These are phyloP conservation scores for Smutsia gigantea DNA, from an alignment of 2,797 vertebrate species.

Conservation along the genomic window DNA sequence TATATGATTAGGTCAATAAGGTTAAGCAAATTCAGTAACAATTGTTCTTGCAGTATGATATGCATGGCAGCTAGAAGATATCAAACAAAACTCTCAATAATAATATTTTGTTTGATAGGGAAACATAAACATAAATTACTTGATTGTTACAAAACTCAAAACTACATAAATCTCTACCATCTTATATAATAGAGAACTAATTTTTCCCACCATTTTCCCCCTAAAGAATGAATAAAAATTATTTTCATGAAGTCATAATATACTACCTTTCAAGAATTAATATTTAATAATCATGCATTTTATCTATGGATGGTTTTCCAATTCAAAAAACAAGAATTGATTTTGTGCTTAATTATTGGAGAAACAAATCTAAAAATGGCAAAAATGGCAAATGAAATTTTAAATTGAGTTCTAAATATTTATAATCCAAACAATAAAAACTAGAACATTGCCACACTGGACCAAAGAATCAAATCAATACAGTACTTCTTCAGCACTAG, in stretches of 20 bases:
- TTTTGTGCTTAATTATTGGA: neutral
- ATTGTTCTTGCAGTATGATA: neutral
- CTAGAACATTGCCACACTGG: neutral
- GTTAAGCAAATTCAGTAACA: neutral
- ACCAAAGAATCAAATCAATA: neutral
- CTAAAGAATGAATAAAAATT: neutral
- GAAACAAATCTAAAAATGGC: neutral
- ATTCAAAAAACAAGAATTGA: constrained; percentile 13
- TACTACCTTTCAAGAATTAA: neutral
- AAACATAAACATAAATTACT: neutral
- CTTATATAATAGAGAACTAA: neutral
- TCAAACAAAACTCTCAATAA: neutral
- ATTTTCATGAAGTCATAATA: neutral
- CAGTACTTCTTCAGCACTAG: neutral
- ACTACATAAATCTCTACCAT: neutral
- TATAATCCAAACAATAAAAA: neutral
- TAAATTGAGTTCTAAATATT: constrained; percentile 5
- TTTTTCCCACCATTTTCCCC: neutral
- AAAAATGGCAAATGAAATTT: neutral
- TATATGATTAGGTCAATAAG: neutral
- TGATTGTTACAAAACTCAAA: neutral
- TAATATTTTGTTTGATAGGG: neutral
- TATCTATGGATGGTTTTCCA: neutral
- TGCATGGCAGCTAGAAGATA: neutral
- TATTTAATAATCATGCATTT: neutral